These are phyloP conservation scores for silkworm (Bombyx mori) DNA, from an alignment of 1,140 invertebrate species.

Conservation along the genomic window DNA sequence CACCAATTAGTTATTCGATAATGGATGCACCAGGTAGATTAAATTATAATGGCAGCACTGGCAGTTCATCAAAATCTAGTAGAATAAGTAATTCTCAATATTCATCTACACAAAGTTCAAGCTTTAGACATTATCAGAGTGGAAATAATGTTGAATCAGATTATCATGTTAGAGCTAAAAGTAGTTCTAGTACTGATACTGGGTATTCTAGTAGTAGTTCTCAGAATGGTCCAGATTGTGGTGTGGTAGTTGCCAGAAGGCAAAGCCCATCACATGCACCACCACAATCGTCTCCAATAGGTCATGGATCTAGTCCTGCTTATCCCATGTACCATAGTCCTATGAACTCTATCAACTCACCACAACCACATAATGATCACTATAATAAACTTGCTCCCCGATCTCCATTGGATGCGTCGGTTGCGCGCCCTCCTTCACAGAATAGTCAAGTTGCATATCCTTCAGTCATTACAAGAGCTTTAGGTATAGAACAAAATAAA, in stretches of 20 bases:
- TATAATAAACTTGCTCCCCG: conserved; percentile 74
- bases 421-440: conserved; percentile 76
- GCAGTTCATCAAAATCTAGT: conserved; percentile 53
- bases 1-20: conserved; percentile 82
- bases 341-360: conserved; percentile 80
- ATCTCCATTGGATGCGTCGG: conserved; percentile 78
- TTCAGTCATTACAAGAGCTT: conserved; percentile 79
- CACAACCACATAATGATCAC: conserved; percentile 74
- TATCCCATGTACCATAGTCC: conserved; percentile 85
- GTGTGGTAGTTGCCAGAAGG: conserved; percentile 75
- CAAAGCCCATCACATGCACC: conserved; percentile 79
- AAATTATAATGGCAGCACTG: conserved; percentile 72
- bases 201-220: conserved; percentile 75
- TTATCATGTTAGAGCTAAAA: conserved; percentile 77
- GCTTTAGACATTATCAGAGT: conserved; percentile 75
- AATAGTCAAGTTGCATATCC: conserved; percentile 77
- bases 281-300: conserved; percentile 76
- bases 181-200: conserved; percentile 75
- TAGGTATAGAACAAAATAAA: conserved; percentile 76
- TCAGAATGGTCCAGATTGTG: conserved; percentile 78
- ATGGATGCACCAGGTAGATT: conserved; percentile 77
- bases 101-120: conserved; percentile 56
- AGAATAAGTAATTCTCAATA: conserved; percentile 55
- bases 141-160: conserved; percentile 74
- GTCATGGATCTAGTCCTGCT: conserved; percentile 80